Evolutionary conservation across 2,888 invertebrate species (phyloP).

Genomic region (Baronia brevicornis): DNA sequence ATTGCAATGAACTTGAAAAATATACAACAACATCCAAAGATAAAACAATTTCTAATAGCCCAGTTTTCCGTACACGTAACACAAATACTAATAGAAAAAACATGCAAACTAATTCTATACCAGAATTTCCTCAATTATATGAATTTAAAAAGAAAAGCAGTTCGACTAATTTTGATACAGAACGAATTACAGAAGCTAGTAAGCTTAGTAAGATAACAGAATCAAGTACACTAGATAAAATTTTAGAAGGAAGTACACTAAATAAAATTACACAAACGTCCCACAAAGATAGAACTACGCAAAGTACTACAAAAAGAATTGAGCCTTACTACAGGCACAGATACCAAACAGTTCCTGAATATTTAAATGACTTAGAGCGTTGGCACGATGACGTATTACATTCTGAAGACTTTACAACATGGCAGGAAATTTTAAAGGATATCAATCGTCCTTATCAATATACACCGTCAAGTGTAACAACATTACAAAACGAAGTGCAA

Average conservation of each 20-base stretch:
- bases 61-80: no score
- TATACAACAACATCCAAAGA: no score
- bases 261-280: no score
- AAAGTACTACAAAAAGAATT: background rate
- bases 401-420: slow-evolving; percentile 24
- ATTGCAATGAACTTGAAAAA: no score
- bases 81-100: no score
- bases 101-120: no score
- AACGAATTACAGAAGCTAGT: slow-evolving; percentile 18
- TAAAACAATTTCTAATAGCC: no score
- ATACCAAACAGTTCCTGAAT: slow-evolving; percentile 24
- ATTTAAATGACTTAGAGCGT: slow-evolving; percentile 37
- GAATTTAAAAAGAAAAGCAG: slow-evolving; percentile 3
- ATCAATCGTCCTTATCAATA: slow-evolving; percentile 12
- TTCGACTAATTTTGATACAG: slow-evolving; percentile 15
- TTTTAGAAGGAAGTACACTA: no score
- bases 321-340: background rate
- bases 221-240: no score
- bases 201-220: slow-evolving; percentile 15
- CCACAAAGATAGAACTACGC: no score
- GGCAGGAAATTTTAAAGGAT: slow-evolving; percentile 24
- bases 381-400: slow-evolving; percentile 41
- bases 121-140: no score
- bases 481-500: slow-evolving; percentile 22
- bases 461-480: slow-evolving; percentile 21